phyloP scores from a whole-genome alignment of 2,113 vertebrate species.

The Ameiurus melas region DNA sequence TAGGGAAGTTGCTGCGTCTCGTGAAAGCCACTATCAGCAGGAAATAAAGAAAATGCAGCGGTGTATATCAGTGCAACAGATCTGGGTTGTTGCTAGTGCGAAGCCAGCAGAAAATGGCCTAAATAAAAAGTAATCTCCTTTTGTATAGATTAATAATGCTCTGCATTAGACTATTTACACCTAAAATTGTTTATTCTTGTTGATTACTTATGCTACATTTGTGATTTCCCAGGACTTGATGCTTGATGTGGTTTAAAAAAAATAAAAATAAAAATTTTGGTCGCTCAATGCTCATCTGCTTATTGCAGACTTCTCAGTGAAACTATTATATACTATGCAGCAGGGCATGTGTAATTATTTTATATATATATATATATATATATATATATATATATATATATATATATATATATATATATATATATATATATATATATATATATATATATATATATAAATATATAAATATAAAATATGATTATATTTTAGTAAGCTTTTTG shows the following conservation, averaged over 20 bases:
- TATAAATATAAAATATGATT: too few relatives aligned
- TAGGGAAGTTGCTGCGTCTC: neutral
- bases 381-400: too few relatives aligned
- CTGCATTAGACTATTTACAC: neutral
- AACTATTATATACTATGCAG: neutral
- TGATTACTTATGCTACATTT: neutral
- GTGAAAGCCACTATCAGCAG: neutral
- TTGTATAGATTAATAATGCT: neutral
- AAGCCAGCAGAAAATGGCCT: neutral
- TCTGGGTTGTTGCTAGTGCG: conserved; percentile 15
- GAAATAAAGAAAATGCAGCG: neutral
- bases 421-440: too few relatives aligned
- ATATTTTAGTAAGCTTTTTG: neutral
- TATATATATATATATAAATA: too few relatives aligned
- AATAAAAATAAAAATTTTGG: too few relatives aligned
- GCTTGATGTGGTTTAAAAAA: neutral
- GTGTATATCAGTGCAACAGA: neutral
- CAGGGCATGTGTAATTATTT: neutral
- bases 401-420: too few relatives aligned
- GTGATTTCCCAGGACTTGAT: neutral
- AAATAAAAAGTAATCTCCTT: neutral
- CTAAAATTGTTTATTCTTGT: neutral
- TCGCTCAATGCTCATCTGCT: neutral
- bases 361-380: too few relatives aligned
- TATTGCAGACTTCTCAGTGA: neutral